A percentile compares a stretch with the other conserved stretches of the same genome.
Conservation (phyloP, 2,113 vertebrate species). For the Archilochus colubris region DNA sequence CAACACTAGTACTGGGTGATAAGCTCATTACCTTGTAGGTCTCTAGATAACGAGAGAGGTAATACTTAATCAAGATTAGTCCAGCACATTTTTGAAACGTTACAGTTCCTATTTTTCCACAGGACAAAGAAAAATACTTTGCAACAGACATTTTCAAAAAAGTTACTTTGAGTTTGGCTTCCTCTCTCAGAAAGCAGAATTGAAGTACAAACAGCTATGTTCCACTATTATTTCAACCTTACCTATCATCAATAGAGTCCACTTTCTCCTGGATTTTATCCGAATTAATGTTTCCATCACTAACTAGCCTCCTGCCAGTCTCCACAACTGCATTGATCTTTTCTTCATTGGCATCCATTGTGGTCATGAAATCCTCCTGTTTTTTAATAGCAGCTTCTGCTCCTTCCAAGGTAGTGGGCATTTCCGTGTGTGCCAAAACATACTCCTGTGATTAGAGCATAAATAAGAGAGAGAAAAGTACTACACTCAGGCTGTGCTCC, state of each 20-base stretch:
- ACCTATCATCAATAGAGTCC: conserved; percentile 97
- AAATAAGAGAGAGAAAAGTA: neutral
- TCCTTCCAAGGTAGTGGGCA: conserved; percentile 94
- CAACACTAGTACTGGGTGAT: neutral
- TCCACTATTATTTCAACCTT: neutral
- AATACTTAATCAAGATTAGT: neutral
- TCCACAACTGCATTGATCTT: conserved; percentile 96
- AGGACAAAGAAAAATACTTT: neutral
- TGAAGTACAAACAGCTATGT: neutral
- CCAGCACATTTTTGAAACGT: neutral
- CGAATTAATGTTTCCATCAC: conserved; percentile 92
- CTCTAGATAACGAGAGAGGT: neutral
- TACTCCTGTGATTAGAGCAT: conserved; percentile 84
- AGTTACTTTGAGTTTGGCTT: neutral
- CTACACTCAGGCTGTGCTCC: neutral
- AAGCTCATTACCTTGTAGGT: neutral
- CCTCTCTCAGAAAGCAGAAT: neutral
- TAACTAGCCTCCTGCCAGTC: conserved; percentile 89
- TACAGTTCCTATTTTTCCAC: neutral
- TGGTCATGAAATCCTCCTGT: conserved; percentile 99
- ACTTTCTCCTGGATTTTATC: conserved; percentile 98
- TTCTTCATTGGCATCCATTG: conserved; percentile 98
- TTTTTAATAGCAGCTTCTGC: conserved; percentile 97
- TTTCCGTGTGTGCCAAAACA: conserved; percentile 95
- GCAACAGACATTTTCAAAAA: neutral